Percentiles rank a stretch among this genome's conserved stretches.
phyloP scores from a whole-genome alignment of 2,113 vertebrate genomes.

The Cervus canadensis region DNA sequence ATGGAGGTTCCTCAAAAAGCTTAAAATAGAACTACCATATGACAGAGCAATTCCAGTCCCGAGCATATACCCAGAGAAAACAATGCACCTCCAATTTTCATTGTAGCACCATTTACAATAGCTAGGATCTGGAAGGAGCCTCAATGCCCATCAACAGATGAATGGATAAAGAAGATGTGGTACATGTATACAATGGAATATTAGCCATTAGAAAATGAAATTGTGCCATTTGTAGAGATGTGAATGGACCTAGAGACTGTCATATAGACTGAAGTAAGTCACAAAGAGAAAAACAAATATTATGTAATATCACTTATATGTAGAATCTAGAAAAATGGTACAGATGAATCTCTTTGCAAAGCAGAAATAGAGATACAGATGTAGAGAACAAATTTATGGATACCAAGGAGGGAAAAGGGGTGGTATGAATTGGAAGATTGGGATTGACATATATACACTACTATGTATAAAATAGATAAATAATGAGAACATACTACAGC shows the following conservation, averaged over 20 bases:
- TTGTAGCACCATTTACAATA: neutral
- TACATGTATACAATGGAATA: neutral
- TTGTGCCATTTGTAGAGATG: neutral
- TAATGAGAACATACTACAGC: neutral
- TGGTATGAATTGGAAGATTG: neutral
- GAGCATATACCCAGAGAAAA: neutral
- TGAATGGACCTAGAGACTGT: neutral
- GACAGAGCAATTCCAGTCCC: neutral
- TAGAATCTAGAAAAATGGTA: neutral
- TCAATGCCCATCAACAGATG: neutral
- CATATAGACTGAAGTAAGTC: neutral
- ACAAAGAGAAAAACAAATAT: neutral
- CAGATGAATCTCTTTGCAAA: neutral
- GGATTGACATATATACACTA: neutral
- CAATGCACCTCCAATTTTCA: neutral
- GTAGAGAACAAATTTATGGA: neutral
- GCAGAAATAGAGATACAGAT: neutral
- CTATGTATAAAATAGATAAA: neutral
- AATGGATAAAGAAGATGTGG: neutral
- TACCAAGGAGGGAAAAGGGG: neutral
- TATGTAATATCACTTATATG: neutral
- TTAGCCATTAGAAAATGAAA: neutral
- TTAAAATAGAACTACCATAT: neutral
- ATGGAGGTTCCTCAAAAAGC: neutral
- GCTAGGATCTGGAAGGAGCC: neutral